Evolutionary conservation across 2,113 vertebrate species (phyloP).

Genomic region (Rostratula benghalensis): DNA sequence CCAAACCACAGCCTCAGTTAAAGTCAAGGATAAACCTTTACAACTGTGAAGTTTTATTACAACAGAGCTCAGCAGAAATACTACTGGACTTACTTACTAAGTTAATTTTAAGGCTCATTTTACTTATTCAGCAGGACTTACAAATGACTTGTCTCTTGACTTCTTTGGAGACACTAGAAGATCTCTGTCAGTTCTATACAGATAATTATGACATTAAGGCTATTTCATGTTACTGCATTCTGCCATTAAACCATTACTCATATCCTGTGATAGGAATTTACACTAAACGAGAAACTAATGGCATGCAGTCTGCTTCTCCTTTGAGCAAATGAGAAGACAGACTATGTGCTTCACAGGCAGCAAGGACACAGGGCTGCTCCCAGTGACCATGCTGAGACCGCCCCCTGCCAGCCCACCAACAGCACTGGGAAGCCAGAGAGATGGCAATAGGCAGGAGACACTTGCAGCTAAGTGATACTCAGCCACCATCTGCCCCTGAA

Average conservation of each 20-base stretch:
- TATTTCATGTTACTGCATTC: background rate
- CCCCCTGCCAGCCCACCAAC: background rate
- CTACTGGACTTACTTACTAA: background rate
- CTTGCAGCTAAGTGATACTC: background rate
- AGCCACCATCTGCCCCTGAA: background rate
- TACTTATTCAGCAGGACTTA: background rate
- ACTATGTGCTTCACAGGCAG: background rate
- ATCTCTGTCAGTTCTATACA: background rate
- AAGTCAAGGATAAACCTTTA: background rate
- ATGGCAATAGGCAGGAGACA: background rate
- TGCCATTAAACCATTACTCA: conserved; percentile 2
- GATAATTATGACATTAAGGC: conserved; percentile 24
- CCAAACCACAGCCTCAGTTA: background rate
- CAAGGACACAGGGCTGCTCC: background rate
- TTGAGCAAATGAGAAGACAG: background rate
- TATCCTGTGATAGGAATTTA: background rate
- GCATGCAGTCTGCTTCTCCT: background rate
- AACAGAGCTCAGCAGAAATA: background rate
- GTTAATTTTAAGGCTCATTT: background rate
- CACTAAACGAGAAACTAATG: background rate
- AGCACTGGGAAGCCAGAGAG: background rate
- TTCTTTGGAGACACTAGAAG: conserved; percentile 25
- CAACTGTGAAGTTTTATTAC: background rate
- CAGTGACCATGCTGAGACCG: fast-evolving
- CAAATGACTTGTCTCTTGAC: background rate